Conservation (phyloP, 2,113 vertebrate genomes). For the Harpagus bidentatus region DNA sequence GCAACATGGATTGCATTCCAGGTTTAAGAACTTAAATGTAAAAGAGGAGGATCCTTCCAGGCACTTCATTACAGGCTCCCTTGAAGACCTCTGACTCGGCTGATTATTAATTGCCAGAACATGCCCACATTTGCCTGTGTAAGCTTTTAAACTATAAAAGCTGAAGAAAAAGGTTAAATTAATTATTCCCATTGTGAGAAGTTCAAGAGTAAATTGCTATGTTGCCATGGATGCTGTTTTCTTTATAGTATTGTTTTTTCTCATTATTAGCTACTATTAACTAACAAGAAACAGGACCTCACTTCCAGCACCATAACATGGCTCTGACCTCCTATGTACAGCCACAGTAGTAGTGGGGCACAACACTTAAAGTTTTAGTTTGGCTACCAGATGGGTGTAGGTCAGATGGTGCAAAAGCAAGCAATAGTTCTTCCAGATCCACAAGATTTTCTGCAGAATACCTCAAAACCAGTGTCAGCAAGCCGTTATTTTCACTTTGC, state of each 20-base stretch:
- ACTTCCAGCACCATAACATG: not conserved
- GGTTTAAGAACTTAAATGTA: not conserved
- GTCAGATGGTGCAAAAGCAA: not conserved
- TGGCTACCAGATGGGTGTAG: not conserved
- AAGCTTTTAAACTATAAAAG: constrained; percentile 1
- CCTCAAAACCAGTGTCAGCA: not conserved
- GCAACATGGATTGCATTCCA: not conserved
- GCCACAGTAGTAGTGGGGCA: not conserved
- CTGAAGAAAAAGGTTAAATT: not conserved
- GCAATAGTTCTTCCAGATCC: not conserved
- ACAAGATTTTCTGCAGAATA: not conserved
- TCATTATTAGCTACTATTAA: not conserved
- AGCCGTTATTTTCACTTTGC: not conserved
- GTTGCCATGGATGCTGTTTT: not conserved
- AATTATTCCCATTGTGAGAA: constrained; percentile 5
- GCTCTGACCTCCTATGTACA: not conserved
- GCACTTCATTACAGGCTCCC: not conserved
- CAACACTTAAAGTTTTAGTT: not conserved
- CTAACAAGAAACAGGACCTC: not conserved
- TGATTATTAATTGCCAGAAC: constrained; percentile 26
- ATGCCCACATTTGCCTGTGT: not conserved
- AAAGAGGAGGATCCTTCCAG: not conserved
- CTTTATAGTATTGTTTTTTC: not conserved
- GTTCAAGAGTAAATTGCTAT: not conserved
- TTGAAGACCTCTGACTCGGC: constrained; percentile 22